phyloP scores from a whole-genome alignment of 2,113 vertebrate genomes.

The Pachyramphus minor region DNA sequence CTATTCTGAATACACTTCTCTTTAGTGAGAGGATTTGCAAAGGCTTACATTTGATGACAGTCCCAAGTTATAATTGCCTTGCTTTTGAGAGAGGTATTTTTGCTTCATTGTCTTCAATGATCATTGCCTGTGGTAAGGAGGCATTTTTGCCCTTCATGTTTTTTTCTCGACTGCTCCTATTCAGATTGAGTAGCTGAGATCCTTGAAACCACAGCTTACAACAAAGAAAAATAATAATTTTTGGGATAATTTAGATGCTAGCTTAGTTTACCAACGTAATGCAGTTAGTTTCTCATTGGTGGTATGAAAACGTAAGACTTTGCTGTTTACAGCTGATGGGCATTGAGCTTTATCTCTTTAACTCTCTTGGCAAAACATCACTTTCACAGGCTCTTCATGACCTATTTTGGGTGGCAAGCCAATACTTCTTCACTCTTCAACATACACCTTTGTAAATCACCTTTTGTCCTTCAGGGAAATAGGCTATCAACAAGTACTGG shows the following conservation, averaged over 20 bases:
- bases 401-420: neutral
- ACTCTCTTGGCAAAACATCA: neutral
- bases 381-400: neutral
- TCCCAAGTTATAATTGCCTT: neutral
- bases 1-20: neutral
- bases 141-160: neutral
- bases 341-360: neutral
- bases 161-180: neutral
- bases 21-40: neutral
- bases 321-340: neutral
- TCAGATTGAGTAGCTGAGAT: neutral
- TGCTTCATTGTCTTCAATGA: neutral
- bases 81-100: neutral
- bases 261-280: neutral
- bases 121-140: neutral
- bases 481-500: neutral
- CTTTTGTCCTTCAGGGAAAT: neutral
- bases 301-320: neutral
- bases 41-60: neutral
- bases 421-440: neutral
- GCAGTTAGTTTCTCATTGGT: neutral
- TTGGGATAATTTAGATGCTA: neutral
- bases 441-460: neutral
- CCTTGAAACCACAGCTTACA: neutral
- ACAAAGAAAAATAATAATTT: neutral